A percentile compares a stretch with the other conserved stretches of the same genome.
These are phyloP conservation scores for Diogma glabrata DNA, from an alignment of 2,888 invertebrate species.

Conservation along the genomic window DNA sequence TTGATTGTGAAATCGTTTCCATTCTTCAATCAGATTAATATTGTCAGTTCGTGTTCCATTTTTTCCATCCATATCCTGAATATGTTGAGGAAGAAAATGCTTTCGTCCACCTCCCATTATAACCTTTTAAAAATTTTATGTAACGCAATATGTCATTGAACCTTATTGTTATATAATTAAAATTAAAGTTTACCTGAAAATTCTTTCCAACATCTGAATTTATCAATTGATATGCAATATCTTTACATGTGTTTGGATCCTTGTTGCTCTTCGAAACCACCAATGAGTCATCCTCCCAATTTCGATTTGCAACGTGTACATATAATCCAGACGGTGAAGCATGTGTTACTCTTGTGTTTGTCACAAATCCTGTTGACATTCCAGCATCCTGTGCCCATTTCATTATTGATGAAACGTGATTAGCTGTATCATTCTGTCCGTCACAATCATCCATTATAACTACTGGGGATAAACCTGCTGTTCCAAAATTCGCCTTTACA, in stretches of 20 bases:
- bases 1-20: conserved; percentile 40
- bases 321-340: conserved; percentile 68
- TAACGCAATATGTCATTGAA: too few relatives aligned
- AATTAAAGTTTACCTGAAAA: conserved; percentile 44
- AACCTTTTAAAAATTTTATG: too few relatives aligned
- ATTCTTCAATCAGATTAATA: conserved; percentile 52
- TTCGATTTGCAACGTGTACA: conserved; percentile 57
- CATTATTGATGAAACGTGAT: conserved; percentile 55
- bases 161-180: too few relatives aligned
- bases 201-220: conserved; percentile 51
- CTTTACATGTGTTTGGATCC: conserved; percentile 46
- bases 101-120: conserved; percentile 66
- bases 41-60: conserved; percentile 46
- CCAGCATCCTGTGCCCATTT: conserved; percentile 57
- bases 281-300: conserved; percentile 61
- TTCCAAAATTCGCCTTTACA: conserved; percentile 65
- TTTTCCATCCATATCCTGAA: conserved; percentile 40
- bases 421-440: conserved; percentile 42
- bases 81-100: conserved; percentile 48
- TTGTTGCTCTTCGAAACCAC: conserved; percentile 37
- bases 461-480: conserved; percentile 59
- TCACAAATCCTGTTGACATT: conserved; percentile 56
- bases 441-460: conserved; percentile 54
- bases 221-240: conserved; percentile 63
- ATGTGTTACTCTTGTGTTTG: conserved; percentile 68